phyloP scores from a whole-genome alignment of 2,888 invertebrate genomes.

The Acleris holmiana region DNA sequence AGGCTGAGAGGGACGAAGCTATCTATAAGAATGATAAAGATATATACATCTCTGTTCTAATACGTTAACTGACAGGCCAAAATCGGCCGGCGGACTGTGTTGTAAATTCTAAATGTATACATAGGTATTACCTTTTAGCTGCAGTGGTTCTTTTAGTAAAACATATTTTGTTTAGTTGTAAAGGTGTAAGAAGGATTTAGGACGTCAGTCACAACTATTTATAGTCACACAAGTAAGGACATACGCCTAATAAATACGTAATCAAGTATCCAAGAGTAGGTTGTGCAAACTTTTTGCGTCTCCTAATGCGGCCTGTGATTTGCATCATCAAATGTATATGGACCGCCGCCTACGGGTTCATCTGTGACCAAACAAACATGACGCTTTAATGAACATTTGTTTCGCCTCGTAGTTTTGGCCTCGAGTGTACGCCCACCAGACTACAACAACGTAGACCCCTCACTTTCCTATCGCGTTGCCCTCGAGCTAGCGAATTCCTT shows the following conservation, averaged over 20 bases:
- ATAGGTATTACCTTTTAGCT: too few relatives aligned
- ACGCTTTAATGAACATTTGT: conserved; percentile 42
- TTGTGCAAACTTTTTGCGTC: conserved; percentile 46
- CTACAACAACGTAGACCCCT: conserved; percentile 50
- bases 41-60: too few relatives aligned
- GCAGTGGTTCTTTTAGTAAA: too few relatives aligned
- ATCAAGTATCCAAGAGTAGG: conserved; percentile 24
- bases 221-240: conserved; percentile 24
- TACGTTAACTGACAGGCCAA: too few relatives aligned
- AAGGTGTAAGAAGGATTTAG: neutral
- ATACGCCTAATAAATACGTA: conserved; percentile 9
- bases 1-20: too few relatives aligned
- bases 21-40: too few relatives aligned
- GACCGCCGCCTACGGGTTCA: conserved; percentile 54
- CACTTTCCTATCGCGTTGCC: conserved; percentile 40
- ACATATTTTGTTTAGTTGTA: too few relatives aligned
- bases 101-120: too few relatives aligned
- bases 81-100: too few relatives aligned
- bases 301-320: conserved; percentile 49
- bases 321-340: conserved; percentile 51
- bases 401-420: conserved; percentile 61
- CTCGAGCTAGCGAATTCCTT: conserved; percentile 18
- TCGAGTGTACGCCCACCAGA: conserved; percentile 68
- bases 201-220: conserved; percentile 23
- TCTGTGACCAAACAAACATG: conserved; percentile 47